Evolutionary conservation across 2,888 invertebrate species (phyloP), one percentile per base, ranked within the genome.

Genomic region (Caenorhabditis sinica): DNA sequence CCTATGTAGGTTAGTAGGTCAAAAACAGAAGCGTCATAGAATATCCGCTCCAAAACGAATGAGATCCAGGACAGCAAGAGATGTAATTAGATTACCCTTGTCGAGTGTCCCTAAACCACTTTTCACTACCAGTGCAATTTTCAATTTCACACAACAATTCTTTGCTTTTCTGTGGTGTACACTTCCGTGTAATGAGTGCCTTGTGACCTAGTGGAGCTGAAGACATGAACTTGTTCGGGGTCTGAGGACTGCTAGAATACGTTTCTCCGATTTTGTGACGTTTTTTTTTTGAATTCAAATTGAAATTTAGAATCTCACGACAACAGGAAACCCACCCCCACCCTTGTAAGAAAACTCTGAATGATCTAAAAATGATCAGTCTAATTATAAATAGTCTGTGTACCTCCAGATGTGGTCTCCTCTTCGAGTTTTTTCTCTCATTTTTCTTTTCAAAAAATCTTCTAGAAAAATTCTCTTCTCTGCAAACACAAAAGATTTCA

Each of bases 401-500:
- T 56, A 15, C 60, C 30, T 30, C 60, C 60, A 60, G 17, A 60
- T 60, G 60, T 60, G 60, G 60, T 60, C 60, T 61, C 60, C 36
- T 40, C 45, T 45, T 45, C 3, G 45, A 45, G 20, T 20, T 5
- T 49, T n/a, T 9, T 49, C 49, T 20, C 20, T 4, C 15, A 20
- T 8, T 20, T 49, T 49, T 49, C 6, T 49, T 20, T 20, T 13
- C 5, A 49, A 17, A 45, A 45, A 17, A 17, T 25, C 11, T 53
- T 53, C 53, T 25, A 53, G 20, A 25, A 23, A 28, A 56, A 15
- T n/a, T 51, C 28, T 56, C 13, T 25, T 65, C 30, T 28, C 25
- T 45, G 45, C 65, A 65, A 45, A 65, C 65, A 65, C 65, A 65
- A 65, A 45, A 45, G 65, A 65, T 65, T 65, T 65, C 65, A 65